Percentiles rank a stretch among this genome's conserved stretches.
These are phyloP conservation scores for Myrmecobius fasciatus DNA, from an alignment of 2,113 vertebrate species.

Conservation along the genomic window DNA sequence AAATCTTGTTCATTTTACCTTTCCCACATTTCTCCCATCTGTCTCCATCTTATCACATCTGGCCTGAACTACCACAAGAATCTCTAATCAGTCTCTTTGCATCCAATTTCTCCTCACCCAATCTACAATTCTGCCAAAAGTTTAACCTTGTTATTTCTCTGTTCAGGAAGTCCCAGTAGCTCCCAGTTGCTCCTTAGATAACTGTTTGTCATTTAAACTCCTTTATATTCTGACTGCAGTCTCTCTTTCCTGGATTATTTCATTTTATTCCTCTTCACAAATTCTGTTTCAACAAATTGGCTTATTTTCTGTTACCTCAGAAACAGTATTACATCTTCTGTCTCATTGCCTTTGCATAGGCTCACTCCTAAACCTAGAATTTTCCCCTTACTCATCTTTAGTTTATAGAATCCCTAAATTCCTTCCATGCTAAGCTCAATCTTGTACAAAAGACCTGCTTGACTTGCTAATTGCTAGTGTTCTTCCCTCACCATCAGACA, in stretches of 20 bases:
- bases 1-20: background rate
- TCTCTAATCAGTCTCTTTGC: background rate
- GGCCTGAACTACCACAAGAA: background rate
- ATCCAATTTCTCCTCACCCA: background rate
- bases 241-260: background rate
- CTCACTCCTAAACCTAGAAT: background rate
- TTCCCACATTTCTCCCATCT: background rate
- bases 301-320: background rate
- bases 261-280: background rate
- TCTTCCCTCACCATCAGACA: background rate
- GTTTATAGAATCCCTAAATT: background rate
- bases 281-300: background rate
- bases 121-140: background rate
- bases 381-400: background rate
- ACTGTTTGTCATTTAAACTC: background rate
- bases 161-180: background rate
- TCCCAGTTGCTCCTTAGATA: background rate
- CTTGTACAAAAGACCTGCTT: background rate
- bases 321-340: background rate
- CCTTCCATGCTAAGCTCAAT: background rate
- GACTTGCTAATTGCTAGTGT: background rate
- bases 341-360: background rate
- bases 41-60: background rate
- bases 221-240: background rate
- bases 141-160: background rate